Conservation (phyloP, 2,888 invertebrate species). For the Cryptosula pallasiana region DNA sequence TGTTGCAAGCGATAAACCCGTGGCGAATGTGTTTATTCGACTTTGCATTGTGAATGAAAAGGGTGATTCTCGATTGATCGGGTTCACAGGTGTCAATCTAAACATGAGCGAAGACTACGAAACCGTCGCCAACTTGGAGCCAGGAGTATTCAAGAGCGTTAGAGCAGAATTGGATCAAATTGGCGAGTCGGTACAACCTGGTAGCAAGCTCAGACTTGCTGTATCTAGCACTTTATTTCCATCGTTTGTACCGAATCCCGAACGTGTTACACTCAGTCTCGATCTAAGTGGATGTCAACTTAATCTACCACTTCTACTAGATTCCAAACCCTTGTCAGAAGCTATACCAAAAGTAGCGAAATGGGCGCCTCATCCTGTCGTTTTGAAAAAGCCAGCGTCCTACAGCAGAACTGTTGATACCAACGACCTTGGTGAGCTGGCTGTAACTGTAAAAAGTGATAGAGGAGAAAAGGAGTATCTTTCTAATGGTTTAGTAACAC, state of each 20-base stretch:
- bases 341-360: neutral
- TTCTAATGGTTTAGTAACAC: neutral
- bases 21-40: neutral
- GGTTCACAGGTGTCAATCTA: neutral
- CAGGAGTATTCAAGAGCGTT: neutral
- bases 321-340: neutral
- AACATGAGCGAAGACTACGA: neutral
- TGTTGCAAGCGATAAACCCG: neutral
- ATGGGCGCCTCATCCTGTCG: neutral
- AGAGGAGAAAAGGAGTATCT: neutral
- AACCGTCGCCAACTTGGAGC: neutral
- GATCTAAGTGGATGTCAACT: neutral
- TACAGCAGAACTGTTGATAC: neutral
- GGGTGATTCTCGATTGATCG: neutral
- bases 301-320: neutral
- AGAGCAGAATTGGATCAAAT: neutral
- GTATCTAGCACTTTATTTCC: neutral
- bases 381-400: neutral
- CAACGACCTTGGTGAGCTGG: neutral
- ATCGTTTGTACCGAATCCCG: constrained; percentile 8
- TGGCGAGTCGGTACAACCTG: neutral
- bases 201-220: neutral
- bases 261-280: neutral
- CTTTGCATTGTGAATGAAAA: neutral
- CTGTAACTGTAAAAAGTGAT: neutral